Conservation (phyloP, 1,140 invertebrate genomes). For the Dendroctonus valens region DNA sequence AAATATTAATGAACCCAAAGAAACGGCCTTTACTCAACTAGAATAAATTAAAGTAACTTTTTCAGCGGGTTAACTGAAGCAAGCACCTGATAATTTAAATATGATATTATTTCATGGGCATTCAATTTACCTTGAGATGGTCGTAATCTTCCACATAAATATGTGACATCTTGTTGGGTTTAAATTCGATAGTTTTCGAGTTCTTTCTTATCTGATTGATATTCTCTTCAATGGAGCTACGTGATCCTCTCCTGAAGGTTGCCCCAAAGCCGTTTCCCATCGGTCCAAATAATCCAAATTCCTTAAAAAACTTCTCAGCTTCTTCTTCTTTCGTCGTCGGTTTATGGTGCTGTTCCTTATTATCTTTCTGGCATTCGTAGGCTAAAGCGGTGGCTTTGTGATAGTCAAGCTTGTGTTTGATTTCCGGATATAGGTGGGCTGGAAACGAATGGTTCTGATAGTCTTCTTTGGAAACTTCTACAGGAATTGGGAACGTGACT, state of each 20-base stretch:
- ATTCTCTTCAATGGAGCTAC: conserved; percentile 29
- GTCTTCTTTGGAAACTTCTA: conserved; percentile 36
- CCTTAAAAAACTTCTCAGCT: conserved; percentile 45
- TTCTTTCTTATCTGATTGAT: conserved; percentile 38
- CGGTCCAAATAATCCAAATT: conserved; percentile 45
- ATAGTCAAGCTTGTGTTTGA: conserved; percentile 43
- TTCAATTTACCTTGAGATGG: conserved; percentile 40
- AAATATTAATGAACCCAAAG: no score
- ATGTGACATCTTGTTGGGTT: conserved; percentile 27
- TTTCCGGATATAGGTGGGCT: conserved; percentile 36
- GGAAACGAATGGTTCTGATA: conserved; percentile 33
- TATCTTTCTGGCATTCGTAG: conserved; percentile 32
- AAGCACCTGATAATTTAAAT: neutral
- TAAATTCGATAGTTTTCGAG: conserved; percentile 36
- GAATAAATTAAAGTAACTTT: no score
- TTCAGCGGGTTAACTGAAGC: neutral
- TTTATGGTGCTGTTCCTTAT: conserved; percentile 36
- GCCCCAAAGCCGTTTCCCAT: conserved; percentile 49
- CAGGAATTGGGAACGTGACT: conserved; percentile 44
- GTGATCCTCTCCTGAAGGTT: conserved; percentile 33
- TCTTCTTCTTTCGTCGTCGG: conserved; percentile 34
- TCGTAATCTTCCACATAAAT: conserved; percentile 42
- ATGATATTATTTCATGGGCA: no score
- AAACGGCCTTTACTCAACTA: no score
- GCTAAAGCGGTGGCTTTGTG: conserved; percentile 43